Conservation (phyloP, 2,888 invertebrate genomes). For the Rhamphomyia laevipes region DNA sequence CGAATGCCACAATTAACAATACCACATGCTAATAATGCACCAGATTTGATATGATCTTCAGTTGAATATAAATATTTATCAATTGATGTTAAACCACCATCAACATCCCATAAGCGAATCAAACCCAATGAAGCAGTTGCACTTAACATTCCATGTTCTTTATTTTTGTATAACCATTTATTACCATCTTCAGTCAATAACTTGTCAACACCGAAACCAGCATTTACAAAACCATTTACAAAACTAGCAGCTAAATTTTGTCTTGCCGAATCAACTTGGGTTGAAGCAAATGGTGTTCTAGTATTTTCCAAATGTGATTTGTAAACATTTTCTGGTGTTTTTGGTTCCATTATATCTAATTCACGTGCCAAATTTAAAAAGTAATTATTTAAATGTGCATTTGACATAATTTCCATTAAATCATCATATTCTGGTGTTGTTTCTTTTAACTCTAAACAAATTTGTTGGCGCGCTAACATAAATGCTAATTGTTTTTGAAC, state of each 20-base stretch:
- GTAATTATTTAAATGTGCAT: conserved; percentile 84
- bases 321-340: conserved; percentile 97
- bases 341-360: conserved; percentile 98
- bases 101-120: conserved; percentile 95
- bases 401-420: conserved; percentile 82
- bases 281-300: conserved; percentile 59
- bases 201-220: conserved; percentile 94
- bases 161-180: conserved; percentile 92
- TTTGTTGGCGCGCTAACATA: conserved; percentile 90
- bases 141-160: conserved; percentile 95
- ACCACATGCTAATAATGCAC: conserved; percentile 90
- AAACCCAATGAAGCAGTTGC: conserved; percentile 95
- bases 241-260: conserved; percentile 96
- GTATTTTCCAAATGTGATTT: conserved; percentile 92
- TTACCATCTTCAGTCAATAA: conserved; percentile 74
- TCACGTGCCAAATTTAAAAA: conserved; percentile 90
- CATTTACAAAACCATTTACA: conserved; percentile 98
- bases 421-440: conserved; percentile 56
- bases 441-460: conserved; percentile 67
- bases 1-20: conserved; percentile 95
- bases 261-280: conserved; percentile 84
- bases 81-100: conserved; percentile 93
- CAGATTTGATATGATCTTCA: conserved; percentile 94
- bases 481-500: conserved; percentile 90
- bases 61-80: conserved; percentile 95